Conservation (phyloP, 2,888 invertebrate genomes). For the Caenorhabditis drosophilae region DNA sequence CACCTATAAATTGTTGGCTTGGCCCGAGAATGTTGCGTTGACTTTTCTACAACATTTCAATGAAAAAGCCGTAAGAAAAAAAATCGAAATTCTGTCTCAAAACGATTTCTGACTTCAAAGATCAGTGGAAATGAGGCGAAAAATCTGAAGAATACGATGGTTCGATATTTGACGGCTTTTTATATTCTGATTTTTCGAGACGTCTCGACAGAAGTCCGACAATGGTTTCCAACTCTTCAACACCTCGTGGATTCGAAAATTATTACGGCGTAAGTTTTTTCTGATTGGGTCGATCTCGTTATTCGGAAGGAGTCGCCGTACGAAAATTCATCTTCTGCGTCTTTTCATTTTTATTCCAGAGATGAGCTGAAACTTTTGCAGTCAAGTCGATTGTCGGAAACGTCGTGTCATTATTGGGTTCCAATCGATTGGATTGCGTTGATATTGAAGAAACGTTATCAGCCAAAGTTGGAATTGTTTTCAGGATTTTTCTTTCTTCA, state of each 20-base stretch:
- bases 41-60: constrained; percentile 33
- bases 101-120: constrained; percentile 6
- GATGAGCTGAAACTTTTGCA: constrained; percentile 22
- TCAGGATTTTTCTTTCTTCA: too few relatives aligned
- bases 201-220: constrained; percentile 32
- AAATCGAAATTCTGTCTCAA: too few relatives aligned
- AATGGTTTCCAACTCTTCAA: constrained; percentile 35
- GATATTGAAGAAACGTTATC: constrained; percentile 29
- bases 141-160: constrained; percentile 21
- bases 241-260: constrained; percentile 23
- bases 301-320: too few relatives aligned
- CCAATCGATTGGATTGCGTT: constrained; percentile 44
- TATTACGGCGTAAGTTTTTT: constrained; percentile 19
- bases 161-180: constrained; percentile 40
- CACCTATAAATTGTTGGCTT: constrained; percentile 34
- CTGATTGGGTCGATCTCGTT: not conserved
- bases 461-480: constrained; percentile 7
- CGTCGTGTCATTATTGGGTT: constrained; percentile 39
- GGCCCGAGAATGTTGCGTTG: constrained; percentile 46
- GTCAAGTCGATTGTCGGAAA: constrained; percentile 13
- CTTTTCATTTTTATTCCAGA: constrained; percentile 10
- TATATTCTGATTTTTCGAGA: constrained; percentile 44
- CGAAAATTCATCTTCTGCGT: too few relatives aligned
- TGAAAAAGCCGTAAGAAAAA: constrained; percentile 11
- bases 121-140: constrained; percentile 10